Conservation (phyloP, 2,113 vertebrate species). For the Elachura formosa region DNA sequence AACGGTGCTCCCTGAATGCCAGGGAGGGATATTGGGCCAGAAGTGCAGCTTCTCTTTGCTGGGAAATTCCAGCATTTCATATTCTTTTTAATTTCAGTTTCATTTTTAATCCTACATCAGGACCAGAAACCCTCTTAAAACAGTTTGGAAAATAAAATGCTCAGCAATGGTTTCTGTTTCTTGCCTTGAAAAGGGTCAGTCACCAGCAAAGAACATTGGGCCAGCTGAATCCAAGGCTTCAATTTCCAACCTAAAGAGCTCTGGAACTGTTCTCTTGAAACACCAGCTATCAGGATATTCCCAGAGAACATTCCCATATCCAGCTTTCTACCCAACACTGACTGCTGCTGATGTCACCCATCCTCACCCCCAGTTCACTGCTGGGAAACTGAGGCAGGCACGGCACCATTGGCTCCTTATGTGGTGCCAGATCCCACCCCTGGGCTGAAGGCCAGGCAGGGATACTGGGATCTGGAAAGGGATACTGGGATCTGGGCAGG, state of each 20-base stretch:
- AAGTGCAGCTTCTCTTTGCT: fast-evolving
- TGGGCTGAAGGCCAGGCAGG: too few relatives aligned
- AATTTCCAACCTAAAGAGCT: not conserved
- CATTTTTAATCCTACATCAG: not conserved
- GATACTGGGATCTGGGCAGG: not conserved
- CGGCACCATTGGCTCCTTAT: fast-evolving
- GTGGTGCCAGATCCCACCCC: not conserved
- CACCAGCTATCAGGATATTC: not conserved
- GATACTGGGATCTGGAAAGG: too few relatives aligned
- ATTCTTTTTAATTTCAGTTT: not conserved
- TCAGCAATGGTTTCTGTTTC: not conserved
- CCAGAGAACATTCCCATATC: not conserved
- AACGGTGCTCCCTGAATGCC: fast-evolving
- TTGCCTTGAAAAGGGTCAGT: not conserved
- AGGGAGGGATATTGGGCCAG: fast-evolving
- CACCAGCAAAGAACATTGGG: not conserved
- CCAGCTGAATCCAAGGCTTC: not conserved
- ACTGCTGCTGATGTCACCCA: fast-evolving
- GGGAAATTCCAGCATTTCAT: not conserved
- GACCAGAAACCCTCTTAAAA: not conserved
- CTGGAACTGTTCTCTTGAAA: not conserved
- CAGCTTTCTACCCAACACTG: not conserved
- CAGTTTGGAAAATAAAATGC: not conserved
- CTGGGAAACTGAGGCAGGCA: conserved; percentile 10
- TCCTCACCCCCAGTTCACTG: not conserved